Conservation (phyloP, 2,888 invertebrate genomes). For the Uropetala carovei region DNA sequence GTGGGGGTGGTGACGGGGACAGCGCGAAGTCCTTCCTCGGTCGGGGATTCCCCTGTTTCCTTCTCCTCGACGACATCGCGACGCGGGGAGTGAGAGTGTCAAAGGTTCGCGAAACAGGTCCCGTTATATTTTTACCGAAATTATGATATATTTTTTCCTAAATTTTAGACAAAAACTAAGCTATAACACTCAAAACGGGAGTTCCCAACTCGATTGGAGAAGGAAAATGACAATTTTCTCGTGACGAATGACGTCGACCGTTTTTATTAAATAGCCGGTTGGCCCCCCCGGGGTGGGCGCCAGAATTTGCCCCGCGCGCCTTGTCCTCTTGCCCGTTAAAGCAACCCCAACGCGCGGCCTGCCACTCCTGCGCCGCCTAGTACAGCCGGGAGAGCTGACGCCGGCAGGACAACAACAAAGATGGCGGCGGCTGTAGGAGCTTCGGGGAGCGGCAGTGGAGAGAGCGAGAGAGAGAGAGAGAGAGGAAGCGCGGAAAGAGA, state of each 20-base stretch:
- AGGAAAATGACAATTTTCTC: background rate
- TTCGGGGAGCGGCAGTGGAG: background rate
- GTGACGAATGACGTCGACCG: background rate
- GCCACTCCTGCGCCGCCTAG: constrained; percentile 47
- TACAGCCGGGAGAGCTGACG: constrained; percentile 61
- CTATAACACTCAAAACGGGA: background rate
- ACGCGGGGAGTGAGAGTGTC: background rate
- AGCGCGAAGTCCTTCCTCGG: constrained; percentile 33
- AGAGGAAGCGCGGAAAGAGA: constrained; percentile 15
- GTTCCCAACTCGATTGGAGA: background rate
- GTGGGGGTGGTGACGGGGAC: constrained; percentile 50
- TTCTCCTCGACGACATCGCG: constrained; percentile 53
- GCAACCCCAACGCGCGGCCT: background rate
- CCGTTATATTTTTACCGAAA: background rate
- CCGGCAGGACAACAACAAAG: constrained; percentile 63
- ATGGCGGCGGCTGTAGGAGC: background rate
- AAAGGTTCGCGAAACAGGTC: background rate
- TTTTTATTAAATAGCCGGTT: background rate
- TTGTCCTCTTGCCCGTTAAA: background rate
- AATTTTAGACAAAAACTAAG: background rate
- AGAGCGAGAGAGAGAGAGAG: constrained; percentile 10
- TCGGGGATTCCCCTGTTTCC: constrained; percentile 60
- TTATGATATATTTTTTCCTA: background rate
- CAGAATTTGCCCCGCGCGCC: background rate
- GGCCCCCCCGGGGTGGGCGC: background rate